Percentiles rank a stretch among this genome's conserved stretches.
These are phyloP conservation scores for Eulemur rubriventer DNA, from an alignment of 2,797 vertebrate genomes.

Conservation along the genomic window DNA sequence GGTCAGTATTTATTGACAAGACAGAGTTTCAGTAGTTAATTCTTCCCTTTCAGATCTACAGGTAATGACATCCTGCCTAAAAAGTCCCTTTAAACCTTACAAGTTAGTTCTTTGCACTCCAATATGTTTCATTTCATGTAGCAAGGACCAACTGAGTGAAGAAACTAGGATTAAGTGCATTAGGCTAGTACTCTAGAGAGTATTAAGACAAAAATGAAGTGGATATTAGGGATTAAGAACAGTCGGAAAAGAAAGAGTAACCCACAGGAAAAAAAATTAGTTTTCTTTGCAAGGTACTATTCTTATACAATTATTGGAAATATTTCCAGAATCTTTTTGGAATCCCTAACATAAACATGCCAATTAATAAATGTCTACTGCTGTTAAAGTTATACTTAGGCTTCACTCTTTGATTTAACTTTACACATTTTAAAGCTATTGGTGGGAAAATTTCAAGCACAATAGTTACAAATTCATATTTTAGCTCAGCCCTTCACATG, in stretches of 20 bases:
- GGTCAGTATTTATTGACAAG: background rate
- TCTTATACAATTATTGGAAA: background rate
- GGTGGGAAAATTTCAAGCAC: background rate
- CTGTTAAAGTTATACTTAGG: background rate
- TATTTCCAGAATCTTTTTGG: background rate
- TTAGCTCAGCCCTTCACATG: background rate
- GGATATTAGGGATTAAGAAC: too few relatives aligned
- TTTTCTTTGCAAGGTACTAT: background rate
- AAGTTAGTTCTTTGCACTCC: background rate
- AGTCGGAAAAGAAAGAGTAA: background rate
- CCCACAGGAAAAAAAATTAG: background rate
- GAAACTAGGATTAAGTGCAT: background rate
- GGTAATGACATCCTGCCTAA: background rate
- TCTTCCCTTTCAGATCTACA: slow-evolving; percentile 32
- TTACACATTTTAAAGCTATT: background rate
- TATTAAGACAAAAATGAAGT: background rate
- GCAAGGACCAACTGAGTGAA: background rate
- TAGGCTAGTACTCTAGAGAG: background rate
- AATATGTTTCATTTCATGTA: background rate
- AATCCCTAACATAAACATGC: background rate
- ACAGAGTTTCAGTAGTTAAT: slow-evolving; percentile 54
- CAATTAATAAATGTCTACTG: background rate
- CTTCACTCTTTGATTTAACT: background rate
- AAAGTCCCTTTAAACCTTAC: background rate
- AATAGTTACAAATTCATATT: background rate